Evolutionary conservation across 2,113 vertebrate species (phyloP).

Genomic region (Paedocypris sp.): DNA sequence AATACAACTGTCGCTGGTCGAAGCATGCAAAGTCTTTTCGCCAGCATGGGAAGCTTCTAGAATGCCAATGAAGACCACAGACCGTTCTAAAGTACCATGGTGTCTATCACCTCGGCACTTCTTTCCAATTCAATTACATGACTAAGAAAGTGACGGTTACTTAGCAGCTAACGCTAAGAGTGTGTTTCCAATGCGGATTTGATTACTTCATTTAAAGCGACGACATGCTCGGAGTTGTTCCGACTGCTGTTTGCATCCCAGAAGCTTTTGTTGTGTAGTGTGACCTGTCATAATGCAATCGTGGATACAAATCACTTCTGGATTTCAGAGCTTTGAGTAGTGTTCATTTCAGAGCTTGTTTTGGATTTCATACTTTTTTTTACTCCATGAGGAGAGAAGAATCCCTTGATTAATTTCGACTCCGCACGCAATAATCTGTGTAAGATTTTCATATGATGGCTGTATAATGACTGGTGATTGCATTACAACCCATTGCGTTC

Average conservation of each 20-base stretch:
- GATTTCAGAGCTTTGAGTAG: neutral
- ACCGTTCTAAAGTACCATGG: neutral
- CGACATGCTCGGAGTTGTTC: neutral
- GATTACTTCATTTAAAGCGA: conserved; percentile 12
- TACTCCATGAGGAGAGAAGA: neutral
- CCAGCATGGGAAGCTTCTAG: neutral
- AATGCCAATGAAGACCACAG: neutral
- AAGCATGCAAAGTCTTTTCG: neutral
- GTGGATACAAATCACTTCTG: neutral
- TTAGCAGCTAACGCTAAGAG: neutral
- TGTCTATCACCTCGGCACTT: conserved; percentile 1
- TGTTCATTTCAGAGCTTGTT: neutral
- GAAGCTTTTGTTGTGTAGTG: neutral
- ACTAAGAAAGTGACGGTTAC: neutral
- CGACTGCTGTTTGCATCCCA: neutral
- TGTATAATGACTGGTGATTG: neutral
- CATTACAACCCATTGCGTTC: neutral
- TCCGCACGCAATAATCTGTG: neutral
- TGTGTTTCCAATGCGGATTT: neutral
- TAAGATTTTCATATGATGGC: neutral
- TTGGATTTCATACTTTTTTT: neutral
- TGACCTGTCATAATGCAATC: neutral
- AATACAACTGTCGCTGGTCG: neutral
- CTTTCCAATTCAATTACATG: neutral
- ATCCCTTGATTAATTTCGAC: neutral